phyloP scores from a whole-genome alignment of 1,140 invertebrate genomes.

The Cardiocondyla obscurior region DNA sequence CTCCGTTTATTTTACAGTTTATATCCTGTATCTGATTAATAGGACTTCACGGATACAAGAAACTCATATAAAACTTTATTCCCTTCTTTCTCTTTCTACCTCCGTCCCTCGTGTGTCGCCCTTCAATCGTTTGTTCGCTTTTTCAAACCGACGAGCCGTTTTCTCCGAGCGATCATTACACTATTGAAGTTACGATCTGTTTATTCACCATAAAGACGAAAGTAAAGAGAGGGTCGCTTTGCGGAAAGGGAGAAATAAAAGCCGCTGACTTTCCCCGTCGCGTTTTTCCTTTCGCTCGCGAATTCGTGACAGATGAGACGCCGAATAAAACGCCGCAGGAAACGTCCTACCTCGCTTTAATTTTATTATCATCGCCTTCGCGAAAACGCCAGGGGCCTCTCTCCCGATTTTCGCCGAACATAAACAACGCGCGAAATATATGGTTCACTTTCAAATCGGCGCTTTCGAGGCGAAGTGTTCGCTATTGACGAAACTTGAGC shows the following conservation, averaged over 20 bases:
- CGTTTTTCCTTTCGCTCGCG: conserved; percentile 3
- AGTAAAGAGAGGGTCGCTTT: background rate
- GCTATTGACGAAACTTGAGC: conserved; percentile 6
- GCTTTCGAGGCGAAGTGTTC: background rate
- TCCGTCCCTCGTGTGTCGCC: background rate
- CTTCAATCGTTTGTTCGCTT: conserved; percentile 14
- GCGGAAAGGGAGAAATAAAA: conserved; percentile 33
- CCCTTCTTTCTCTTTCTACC: background rate
- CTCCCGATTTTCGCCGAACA: background rate
- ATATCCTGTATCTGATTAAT: conserved; percentile 45
- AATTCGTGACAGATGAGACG: conserved; percentile 18
- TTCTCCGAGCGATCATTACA: conserved; percentile 58
- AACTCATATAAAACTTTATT: conserved; percentile 30
- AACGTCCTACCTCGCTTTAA: background rate
- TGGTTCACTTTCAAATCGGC: conserved; percentile 32
- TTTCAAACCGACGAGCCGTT: conserved; percentile 42
- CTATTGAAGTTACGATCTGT: conserved; percentile 64
- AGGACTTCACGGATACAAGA: conserved; percentile 12
- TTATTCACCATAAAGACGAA: conserved; percentile 62
- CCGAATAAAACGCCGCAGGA: background rate
- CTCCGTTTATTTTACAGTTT: conserved; percentile 34
- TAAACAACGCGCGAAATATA: conserved; percentile 24
- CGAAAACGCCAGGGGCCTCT: background rate
- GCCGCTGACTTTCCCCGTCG: background rate
- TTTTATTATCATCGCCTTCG: conserved; percentile 32